A percentile compares a stretch with the other conserved stretches of the same genome.
phyloP scores from a whole-genome alignment of 2,113 vertebrate species.

The Bambusicola thoracicus region DNA sequence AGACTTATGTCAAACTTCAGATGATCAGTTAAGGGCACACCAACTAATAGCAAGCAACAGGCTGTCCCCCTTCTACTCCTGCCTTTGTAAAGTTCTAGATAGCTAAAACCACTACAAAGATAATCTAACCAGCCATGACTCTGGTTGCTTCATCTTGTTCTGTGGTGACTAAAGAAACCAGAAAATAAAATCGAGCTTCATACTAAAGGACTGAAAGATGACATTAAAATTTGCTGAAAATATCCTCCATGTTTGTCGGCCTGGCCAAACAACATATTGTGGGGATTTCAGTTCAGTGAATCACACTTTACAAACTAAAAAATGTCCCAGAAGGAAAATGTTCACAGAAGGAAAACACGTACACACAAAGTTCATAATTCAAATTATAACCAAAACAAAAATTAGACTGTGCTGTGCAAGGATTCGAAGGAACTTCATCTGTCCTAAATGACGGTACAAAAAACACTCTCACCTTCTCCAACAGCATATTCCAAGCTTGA shows the following conservation, averaged over 20 bases:
- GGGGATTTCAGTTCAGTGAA: background rate
- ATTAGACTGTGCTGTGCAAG: background rate
- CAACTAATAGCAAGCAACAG: background rate
- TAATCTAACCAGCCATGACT: background rate
- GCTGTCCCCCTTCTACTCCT: background rate
- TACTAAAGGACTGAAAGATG: background rate
- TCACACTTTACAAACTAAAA: background rate
- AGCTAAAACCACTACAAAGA: background rate
- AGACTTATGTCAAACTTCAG: background rate
- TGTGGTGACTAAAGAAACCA: background rate
- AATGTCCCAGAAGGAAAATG: background rate
- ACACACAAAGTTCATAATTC: background rate
- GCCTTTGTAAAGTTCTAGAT: background rate
- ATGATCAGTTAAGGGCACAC: background rate
- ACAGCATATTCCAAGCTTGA: background rate
- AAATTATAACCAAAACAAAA: background rate
- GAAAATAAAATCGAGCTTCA: background rate
- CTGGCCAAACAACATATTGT: background rate
- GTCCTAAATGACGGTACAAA: conserved; percentile 9
- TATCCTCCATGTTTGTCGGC: background rate
- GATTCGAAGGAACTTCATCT: background rate
- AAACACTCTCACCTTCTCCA: background rate
- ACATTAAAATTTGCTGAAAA: background rate
- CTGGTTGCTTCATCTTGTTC: background rate
- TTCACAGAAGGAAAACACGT: background rate